phyloP scores from a whole-genome alignment of 2,113 vertebrate genomes.

The Rhodinocichla rosea region DNA sequence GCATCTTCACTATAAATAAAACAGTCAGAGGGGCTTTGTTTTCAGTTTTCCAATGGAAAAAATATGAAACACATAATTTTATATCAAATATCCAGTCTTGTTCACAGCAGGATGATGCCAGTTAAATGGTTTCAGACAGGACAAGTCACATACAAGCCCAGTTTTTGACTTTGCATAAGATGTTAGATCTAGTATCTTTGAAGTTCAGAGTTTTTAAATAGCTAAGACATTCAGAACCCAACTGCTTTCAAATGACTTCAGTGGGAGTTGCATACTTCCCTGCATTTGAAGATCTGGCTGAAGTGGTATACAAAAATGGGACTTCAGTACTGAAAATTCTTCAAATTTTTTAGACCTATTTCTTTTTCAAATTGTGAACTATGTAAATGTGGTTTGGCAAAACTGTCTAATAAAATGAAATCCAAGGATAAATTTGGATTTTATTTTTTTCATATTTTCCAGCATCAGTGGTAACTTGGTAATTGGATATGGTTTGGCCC shows the following conservation, averaged over 20 bases:
- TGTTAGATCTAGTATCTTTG: background rate
- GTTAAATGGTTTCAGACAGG: background rate
- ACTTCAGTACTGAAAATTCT: background rate
- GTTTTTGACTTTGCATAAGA: background rate
- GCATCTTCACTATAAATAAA: background rate
- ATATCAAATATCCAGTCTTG: background rate
- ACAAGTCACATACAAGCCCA: background rate
- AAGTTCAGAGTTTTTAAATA: background rate
- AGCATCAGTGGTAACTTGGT: background rate
- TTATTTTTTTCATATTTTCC: constrained; percentile 5
- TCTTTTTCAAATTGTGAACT: background rate
- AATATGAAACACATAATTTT: background rate
- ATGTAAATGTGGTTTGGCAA: background rate
- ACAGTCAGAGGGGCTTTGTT: background rate
- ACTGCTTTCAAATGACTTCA: background rate
- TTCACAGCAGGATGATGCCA: background rate
- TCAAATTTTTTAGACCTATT: background rate
- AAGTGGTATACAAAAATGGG: background rate
- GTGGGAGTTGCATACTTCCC: background rate
- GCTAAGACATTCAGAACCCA: background rate
- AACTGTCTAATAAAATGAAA: background rate
- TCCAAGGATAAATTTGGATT: background rate
- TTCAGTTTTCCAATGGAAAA: background rate
- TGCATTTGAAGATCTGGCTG: background rate
- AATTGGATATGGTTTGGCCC: background rate